These are phyloP conservation scores for Tetramorium bicarinatum DNA, from an alignment of 2,888 invertebrate genomes.

Conservation along the genomic window DNA sequence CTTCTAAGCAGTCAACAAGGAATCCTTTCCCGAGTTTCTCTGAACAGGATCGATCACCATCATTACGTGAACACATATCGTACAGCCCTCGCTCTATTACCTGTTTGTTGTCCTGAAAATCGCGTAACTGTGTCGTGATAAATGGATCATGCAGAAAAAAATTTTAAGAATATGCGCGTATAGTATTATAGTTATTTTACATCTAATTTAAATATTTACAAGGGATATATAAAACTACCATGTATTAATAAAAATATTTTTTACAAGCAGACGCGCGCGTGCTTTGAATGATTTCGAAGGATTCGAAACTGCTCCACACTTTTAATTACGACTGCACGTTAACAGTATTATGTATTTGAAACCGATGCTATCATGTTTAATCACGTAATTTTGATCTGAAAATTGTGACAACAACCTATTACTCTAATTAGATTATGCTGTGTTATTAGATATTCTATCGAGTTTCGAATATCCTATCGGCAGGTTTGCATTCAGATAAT, in stretches of 20 bases:
- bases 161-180: neutral
- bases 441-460: constrained; percentile 18
- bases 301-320: neutral
- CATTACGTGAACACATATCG: constrained; percentile 45
- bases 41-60: constrained; percentile 70
- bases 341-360: neutral
- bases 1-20: constrained; percentile 61
- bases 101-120: constrained; percentile 2
- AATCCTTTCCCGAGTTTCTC: constrained; percentile 48
- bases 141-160: constrained; percentile 12
- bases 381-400: neutral
- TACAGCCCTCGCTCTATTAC: constrained; percentile 17
- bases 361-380: neutral
- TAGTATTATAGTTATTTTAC: neutral
- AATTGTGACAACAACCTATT: constrained; percentile 3
- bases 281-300: neutral
- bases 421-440: constrained; percentile 26
- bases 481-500: constrained; percentile 24
- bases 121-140: neutral
- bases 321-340: neutral
- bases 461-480: constrained; percentile 27
- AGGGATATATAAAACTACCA: neutral
- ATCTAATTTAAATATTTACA: neutral
- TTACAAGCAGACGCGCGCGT: neutral
- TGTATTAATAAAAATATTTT: neutral